These are phyloP conservation scores for Barypeithes pellucidus DNA, from an alignment of 2,888 invertebrate genomes.

Conservation along the genomic window DNA sequence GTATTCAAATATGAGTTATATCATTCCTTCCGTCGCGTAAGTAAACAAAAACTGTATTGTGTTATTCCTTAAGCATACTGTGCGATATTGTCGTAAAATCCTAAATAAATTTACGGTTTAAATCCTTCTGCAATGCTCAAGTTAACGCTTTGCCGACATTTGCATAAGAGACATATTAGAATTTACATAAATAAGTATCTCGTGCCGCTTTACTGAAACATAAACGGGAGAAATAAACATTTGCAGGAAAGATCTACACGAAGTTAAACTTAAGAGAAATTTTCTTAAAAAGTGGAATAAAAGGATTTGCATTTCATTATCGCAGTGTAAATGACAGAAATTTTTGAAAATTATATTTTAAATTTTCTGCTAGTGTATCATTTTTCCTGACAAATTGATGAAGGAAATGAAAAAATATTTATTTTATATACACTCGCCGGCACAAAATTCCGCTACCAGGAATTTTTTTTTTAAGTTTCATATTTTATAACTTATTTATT, in stretches of 20 bases:
- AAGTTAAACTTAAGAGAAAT: conserved; percentile 2
- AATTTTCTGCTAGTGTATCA: no score
- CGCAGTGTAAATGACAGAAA: not conserved
- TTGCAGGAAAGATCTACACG: conserved; percentile 44
- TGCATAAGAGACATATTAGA: conserved; percentile 50
- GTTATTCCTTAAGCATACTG: conserved; percentile 12
- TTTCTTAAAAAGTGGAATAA: not conserved
- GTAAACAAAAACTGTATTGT: conserved; percentile 11
- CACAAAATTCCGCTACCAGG: no score
- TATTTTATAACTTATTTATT: no score
- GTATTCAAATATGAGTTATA: not conserved
- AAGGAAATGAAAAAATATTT: no score
- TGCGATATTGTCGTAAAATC: conserved; percentile 13
- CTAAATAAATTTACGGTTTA: conserved; percentile 34
- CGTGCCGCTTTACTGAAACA: conserved; percentile 30
- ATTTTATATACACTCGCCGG: no score
- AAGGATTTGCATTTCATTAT: conserved; percentile 3
- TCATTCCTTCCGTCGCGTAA: not conserved
- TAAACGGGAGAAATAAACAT: conserved; percentile 47
- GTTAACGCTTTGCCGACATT: conserved; percentile 40
- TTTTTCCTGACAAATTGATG: no score
- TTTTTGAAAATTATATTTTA: no score
- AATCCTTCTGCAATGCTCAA: conserved; percentile 39
- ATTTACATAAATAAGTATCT: conserved; percentile 50
- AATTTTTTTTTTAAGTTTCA: no score